Evolutionary conservation across 2,113 vertebrate species (phyloP), one percentile per base, ranked within the genome.

Genomic region (Dermatemys mawii): DNA sequence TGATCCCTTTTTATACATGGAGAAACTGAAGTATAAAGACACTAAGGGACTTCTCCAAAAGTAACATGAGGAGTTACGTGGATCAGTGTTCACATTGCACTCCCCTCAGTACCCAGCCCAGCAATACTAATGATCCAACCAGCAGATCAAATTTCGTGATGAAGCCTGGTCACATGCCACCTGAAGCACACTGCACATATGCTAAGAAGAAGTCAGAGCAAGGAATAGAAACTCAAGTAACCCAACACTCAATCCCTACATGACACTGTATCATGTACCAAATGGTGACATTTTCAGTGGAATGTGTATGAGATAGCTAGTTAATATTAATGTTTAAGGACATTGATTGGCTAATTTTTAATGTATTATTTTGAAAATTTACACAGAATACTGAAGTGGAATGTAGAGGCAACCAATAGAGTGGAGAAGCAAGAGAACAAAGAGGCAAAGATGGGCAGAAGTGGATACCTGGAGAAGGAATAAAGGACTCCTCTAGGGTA

Each of bases 341-440:
- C 73, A 41, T 11, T 12, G 38, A 27, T 11, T 46, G 41, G 22
- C 27, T 44, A 44, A 46, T 75, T 44, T 41, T 57, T 11, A 11
- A 44, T 75, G 24, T 11, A 27, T 75, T 44, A 75, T 75, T 12
- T 12, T 75, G 11, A 46, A 75, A 24, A 41, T 73, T 24, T 73
- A 41, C n/a, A 44, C 38, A 41, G 38, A 46, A 26, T 46, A 44
- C 27, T 27, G 11, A 44, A 46, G 10, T 27, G 73, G 38, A 44
- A 46, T 14, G 21, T 13, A 44, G 73, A 44, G 11, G 73, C 12
- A 13, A 41, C 11, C 38, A 75, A 41, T 27, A 0, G 8, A 1
- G 2, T 1, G 0, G 0, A 1, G 1, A 4, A 3, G 1, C 3
- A 0, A 1, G 4, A 16, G 46, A 60, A 57, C 90, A 67, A 16